A percentile compares a stretch with the other conserved stretches of the same genome.
Conservation (phyloP, 2,888 invertebrate species). For the Eupithecia dodoneata region DNA sequence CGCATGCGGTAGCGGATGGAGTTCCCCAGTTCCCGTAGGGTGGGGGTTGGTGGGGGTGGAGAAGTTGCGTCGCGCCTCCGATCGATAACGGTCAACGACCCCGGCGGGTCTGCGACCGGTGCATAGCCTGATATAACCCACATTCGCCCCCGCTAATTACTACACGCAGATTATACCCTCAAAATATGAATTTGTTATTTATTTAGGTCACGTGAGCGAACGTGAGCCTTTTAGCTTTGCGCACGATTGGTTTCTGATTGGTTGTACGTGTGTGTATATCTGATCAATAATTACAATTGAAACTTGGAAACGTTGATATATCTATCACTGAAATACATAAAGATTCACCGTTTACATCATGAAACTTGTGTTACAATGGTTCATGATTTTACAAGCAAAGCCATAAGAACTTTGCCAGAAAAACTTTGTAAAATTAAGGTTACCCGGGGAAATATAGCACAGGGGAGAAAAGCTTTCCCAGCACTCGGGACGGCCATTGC, state of each 20-base stretch:
- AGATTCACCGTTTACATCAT: background rate
- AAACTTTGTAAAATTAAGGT: slow-evolving; percentile 59
- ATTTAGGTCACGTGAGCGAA: slow-evolving; percentile 60
- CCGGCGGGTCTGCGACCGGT: slow-evolving; percentile 71
- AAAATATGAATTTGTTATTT: slow-evolving; percentile 62
- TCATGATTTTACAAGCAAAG: background rate
- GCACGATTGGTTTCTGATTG: slow-evolving; percentile 31
- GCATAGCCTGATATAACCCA: slow-evolving; percentile 70
- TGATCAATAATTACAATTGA: slow-evolving; percentile 10
- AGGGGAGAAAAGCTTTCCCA: slow-evolving; percentile 63
- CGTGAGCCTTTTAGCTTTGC: slow-evolving; percentile 28
- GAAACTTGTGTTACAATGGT: background rate
- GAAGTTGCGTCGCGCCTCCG: slow-evolving; percentile 66
- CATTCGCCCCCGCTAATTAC: slow-evolving; percentile 74
- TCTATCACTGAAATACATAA: background rate
- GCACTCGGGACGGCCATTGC: slow-evolving; percentile 79
- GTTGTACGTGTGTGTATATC: slow-evolving; percentile 7
- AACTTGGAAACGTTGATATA: background rate
- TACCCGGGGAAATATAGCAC: slow-evolving; percentile 59
- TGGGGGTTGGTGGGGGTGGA: slow-evolving; percentile 54
- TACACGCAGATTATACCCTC: slow-evolving; percentile 64
- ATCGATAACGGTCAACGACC: slow-evolving; percentile 83
- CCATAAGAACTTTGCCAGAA: slow-evolving; percentile 48
- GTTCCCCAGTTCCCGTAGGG: slow-evolving; percentile 54
- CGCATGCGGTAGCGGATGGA: slow-evolving; percentile 74